Conservation (phyloP, 2,113 vertebrate species). For the Circaetus gallicus region DNA sequence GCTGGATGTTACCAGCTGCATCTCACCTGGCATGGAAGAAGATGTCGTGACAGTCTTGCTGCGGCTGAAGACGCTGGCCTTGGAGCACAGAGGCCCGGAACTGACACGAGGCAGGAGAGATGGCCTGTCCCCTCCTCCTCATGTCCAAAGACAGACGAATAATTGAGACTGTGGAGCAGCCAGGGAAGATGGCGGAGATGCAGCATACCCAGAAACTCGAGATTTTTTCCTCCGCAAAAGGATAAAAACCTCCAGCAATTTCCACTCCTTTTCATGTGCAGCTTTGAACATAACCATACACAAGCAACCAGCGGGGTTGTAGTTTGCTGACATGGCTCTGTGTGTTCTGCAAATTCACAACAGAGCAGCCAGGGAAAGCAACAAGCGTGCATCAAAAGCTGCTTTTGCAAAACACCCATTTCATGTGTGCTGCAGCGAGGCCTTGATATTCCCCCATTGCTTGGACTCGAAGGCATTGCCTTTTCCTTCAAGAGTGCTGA, state of each 20-base stretch:
- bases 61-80: not conserved
- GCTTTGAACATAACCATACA: not conserved
- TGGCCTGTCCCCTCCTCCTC: not conserved
- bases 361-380: not conserved
- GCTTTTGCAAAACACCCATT: slow-evolving; percentile 15
- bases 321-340: not conserved
- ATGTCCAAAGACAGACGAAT: not conserved
- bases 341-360: not conserved
- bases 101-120: not conserved
- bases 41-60: not conserved
- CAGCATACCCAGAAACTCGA: not conserved
- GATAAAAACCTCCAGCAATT: not conserved
- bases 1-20: not conserved
- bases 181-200: not conserved
- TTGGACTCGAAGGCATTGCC: not conserved
- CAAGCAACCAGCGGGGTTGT: not conserved
- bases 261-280: not conserved
- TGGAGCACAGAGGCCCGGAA: not conserved
- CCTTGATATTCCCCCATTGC: not conserved
- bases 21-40: not conserved
- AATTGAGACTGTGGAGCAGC: not conserved
- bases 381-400: not conserved
- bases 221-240: accelerated
- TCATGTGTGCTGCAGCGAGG: not conserved
- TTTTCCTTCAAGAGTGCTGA: not conserved